Evolutionary conservation across 2,888 invertebrate species (phyloP), one percentile per base, ranked within the genome.

Genomic region (Harpalus rufipes): DNA sequence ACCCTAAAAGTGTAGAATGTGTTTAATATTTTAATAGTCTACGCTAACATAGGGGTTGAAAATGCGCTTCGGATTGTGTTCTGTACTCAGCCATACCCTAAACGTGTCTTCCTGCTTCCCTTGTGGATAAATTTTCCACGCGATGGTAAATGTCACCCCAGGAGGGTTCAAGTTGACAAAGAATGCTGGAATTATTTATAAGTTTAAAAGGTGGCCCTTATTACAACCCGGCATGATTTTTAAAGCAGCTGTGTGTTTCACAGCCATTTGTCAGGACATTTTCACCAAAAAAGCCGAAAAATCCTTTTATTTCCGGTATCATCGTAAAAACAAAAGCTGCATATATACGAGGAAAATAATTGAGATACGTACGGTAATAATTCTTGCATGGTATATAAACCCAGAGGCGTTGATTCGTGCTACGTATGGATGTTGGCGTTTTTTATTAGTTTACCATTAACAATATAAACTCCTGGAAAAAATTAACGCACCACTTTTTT

Each of bases 131-230:
- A 74, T 74, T 74, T 74, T 41, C 72, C 72, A n/a, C 68, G n/a
- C 68, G 44, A 1, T 74, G 72, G 21, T 74, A 74, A 74, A 74
- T 74, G 72, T 74, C 72, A 74, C 44, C 72, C 72, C 44, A 41
- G 44, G 72, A 74, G 72, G 41, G 44, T 74, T 74, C 72, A 74
- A 21, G 41, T 74, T 74, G 72, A 74, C 72, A 74, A 74, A 74
- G 72, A 74, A 41, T 18, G 44, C 72, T 10, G 14, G 72, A 74
- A 74, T 74, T 74, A 74, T 74, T 74, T 74, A 74, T 74, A 74
- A 74, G 72, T 74, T 74, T 74, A 74, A 74, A 74, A 74, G 72
- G 72, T 44, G 72, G 72, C 16, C 14, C 72, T 74, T 74, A 74
- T 74, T 74, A 74, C 72, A 74, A 74, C 72, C 18, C 16, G 72